Evolutionary conservation across 2,888 invertebrate genomes (phyloP).

Genomic region (Tetanocera ferruginea): DNA sequence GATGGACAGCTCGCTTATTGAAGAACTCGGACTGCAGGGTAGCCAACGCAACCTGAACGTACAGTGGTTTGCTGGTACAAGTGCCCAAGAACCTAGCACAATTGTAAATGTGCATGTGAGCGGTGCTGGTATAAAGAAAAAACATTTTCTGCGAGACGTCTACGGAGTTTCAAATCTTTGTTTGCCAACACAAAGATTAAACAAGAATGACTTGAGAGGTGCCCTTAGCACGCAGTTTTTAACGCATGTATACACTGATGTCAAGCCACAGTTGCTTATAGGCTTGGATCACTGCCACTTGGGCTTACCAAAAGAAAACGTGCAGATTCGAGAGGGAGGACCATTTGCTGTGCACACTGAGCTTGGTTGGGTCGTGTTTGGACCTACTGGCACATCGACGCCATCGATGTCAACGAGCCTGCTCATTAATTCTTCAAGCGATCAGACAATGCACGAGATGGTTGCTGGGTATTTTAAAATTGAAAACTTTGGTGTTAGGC

Average conservation of each 20-base stretch:
- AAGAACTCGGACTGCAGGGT: background rate
- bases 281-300: constrained; percentile 5
- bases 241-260: background rate
- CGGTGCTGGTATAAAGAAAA: constrained; percentile 16
- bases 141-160: constrained; percentile 19
- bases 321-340: background rate
- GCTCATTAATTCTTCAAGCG: background rate
- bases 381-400: too few relatives aligned
- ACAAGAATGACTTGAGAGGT: constrained; percentile 31
- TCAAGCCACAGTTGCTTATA: constrained; percentile 12
- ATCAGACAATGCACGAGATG: background rate
- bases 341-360: background rate
- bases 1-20: background rate
- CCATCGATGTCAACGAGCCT: background rate
- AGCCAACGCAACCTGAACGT: background rate
- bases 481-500: too few relatives aligned
- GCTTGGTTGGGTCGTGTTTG: background rate
- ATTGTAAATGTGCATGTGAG: constrained; percentile 29
- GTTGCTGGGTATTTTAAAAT: constrained; percentile 20
- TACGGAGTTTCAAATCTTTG: constrained; percentile 40
- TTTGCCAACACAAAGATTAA: constrained; percentile 39
- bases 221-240: background rate
- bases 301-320: background rate
- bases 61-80: background rate
- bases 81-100: background rate